Conservation (phyloP, 1,140 invertebrate species). For the Oncopeltus fasciatus region DNA sequence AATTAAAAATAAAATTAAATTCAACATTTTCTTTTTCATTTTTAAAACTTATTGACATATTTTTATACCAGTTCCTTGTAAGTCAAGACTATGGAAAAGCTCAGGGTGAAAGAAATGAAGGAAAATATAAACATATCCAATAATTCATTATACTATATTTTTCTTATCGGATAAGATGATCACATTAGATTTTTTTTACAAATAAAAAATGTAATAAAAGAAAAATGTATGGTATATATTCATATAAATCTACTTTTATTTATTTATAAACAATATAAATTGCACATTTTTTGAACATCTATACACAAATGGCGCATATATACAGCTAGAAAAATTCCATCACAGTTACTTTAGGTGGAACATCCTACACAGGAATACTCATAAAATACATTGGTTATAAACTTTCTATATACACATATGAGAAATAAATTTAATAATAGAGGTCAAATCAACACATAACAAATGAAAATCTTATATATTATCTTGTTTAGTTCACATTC, state of each 20-base stretch:
- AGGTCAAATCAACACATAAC: constrained; percentile 1
- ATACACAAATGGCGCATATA: constrained; percentile 19
- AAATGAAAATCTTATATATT: background rate
- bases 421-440: constrained; percentile 3
- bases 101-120: background rate
- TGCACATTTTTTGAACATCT: constrained; percentile 19
- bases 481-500: too few relatives aligned
- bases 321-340: constrained; percentile 20
- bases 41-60: background rate
- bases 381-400: constrained; percentile 1
- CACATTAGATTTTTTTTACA: constrained; percentile 10
- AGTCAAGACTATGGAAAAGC: background rate
- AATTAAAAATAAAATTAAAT: too few relatives aligned
- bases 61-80: background rate
- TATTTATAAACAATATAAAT: constrained; percentile 19
- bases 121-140: background rate
- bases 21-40: background rate
- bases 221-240: constrained; percentile 2
- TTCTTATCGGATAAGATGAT: background rate
- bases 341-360: constrained; percentile 19
- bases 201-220: background rate
- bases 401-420: background rate
- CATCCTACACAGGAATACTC: constrained; percentile 7
- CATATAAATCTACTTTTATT: constrained; percentile 10
- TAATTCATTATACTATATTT: constrained; percentile 9